Base-by-base conservation (phyloP, 2,888 invertebrate genomes). In the Monochamus alternatus region DNA sequence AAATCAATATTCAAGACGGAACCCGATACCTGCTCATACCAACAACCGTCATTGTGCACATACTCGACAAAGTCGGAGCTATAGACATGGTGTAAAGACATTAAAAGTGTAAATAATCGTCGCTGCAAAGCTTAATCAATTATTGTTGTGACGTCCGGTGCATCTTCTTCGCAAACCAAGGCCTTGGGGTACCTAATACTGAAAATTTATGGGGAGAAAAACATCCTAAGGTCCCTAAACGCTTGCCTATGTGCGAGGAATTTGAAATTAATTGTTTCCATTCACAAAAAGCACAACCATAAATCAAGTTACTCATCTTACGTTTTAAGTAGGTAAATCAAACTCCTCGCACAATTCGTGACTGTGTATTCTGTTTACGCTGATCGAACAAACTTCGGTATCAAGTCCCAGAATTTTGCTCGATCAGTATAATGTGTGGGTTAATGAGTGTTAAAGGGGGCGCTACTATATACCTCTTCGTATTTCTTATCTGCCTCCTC, bases 401-500 rank as follows among this genome's bases (percentile, higher is more conserved):
- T 22, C 3, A n/a, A 3, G 5, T 5, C 22, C 3, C 14, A 5
- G 2, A 55, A 14, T 14, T 22, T 55, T 55, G 55, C 22, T 14
- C 55, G 55, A n/a, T n/a, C 22, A 14, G 55, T 7, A n/a, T 55
- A 55, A 12, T n/a, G 32, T 64, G 68, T 52, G 63, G 38, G 67
- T 58, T 60, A 63, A 70, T 63, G 59, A 58, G 55, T 63, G 69
- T 59, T 67, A 63, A 38, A 72, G 60, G 72, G n/a, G 55, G 55
- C 55, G 55, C 55, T 55, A 55, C 55, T 55, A 55, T 82, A 80
- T 92, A 99, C 99, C 98, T 99, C 99, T 94, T 99, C 99, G 91
- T 99, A 99, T 96, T 99, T 99, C 92, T 98, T 97, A 93, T 99
- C 99, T 85, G 98, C 98, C 92, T 99, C 99, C 92, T 99, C 99